Evolutionary conservation across 2,888 invertebrate genomes (phyloP).

Genomic region (Zele albiditarsus): DNA sequence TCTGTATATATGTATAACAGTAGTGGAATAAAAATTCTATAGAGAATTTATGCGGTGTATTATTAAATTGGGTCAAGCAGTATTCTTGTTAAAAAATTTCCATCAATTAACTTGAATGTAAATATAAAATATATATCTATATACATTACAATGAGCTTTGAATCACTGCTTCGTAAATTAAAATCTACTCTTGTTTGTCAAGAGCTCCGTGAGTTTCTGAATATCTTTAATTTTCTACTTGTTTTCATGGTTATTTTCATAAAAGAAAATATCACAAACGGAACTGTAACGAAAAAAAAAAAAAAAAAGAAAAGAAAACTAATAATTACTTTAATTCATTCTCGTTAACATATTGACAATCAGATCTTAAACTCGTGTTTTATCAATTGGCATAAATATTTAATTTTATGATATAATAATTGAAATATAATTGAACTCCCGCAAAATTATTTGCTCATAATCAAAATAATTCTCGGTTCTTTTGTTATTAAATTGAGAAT

Average conservation of each 20-base stretch:
- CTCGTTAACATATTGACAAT: too few species aligned
- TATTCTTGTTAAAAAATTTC: constrained; percentile 25
- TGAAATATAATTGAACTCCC: too few species aligned
- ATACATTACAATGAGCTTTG: neutral
- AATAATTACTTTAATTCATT: too few species aligned
- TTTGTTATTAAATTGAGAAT: neutral
- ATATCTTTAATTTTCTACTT: neutral
- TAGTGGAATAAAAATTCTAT: neutral
- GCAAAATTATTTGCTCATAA: too few species aligned
- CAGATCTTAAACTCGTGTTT: too few species aligned
- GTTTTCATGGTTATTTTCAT: neutral
- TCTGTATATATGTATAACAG: neutral
- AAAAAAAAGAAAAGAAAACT: too few species aligned
- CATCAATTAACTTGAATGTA: constrained; percentile 26
- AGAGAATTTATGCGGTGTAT: constrained; percentile 9
- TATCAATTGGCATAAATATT: too few species aligned
- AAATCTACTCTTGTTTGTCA: neutral
- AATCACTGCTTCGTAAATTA: constrained; percentile 5
- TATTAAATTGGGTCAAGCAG: constrained; percentile 19
- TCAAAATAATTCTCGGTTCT: neutral
- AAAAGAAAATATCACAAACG: too few species aligned
- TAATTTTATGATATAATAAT: too few species aligned
- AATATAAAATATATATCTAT: neutral
- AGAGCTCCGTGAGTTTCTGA: neutral
- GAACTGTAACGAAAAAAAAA: too few species aligned